Percentiles rank a stretch among this genome's conserved stretches.
Evolutionary conservation across 2,797 vertebrate species (phyloP).

Genomic region (Chlorospingus flavigularis): DNA sequence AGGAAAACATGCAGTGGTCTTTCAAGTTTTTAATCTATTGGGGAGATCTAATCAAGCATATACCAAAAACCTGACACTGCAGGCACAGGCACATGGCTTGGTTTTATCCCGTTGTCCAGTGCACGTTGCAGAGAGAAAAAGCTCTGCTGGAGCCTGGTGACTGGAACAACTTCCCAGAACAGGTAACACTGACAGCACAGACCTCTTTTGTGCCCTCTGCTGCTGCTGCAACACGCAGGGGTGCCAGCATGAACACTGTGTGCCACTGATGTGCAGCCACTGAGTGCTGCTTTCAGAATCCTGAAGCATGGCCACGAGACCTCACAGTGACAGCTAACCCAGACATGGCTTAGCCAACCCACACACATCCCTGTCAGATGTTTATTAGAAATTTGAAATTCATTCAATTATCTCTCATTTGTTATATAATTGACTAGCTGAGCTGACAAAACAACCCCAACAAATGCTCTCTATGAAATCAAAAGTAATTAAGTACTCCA

Average conservation of each 20-base stretch:
- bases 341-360: not conserved
- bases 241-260: fast-evolving
- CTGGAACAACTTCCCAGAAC: not conserved
- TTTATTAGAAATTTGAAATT: not conserved
- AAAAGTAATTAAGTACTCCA: not conserved
- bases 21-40: not conserved
- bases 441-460: not conserved
- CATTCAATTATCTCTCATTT: not conserved
- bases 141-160: not conserved
- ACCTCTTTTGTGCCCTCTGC: fast-evolving
- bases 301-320: fast-evolving
- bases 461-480: not conserved
- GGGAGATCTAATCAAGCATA: not conserved
- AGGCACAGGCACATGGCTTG: not conserved
- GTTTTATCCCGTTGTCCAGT: not conserved
- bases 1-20: not conserved
- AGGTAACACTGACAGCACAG: fast-evolving
- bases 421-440: not conserved
- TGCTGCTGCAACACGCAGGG: not conserved
- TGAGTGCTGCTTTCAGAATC: not conserved
- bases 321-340: fast-evolving
- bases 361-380: not conserved
- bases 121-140: not conserved
- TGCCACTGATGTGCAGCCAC: not conserved
- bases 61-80: not conserved